Percentiles rank a stretch among this genome's conserved stretches.
Evolutionary conservation across 2,888 invertebrate species (phyloP).

Genomic region (Dolichopus griseipennis): DNA sequence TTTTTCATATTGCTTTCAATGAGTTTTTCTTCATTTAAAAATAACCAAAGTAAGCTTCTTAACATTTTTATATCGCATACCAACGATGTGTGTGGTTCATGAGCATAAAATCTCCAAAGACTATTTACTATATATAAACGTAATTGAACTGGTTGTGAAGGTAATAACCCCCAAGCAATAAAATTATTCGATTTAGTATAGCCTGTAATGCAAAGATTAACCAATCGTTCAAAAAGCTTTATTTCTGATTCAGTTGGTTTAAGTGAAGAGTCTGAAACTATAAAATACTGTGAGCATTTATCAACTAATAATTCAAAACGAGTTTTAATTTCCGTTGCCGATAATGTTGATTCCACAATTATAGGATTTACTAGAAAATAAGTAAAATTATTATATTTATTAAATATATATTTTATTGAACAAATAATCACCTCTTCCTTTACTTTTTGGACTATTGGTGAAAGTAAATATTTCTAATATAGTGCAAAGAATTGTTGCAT

Average conservation of each 20-base stretch:
- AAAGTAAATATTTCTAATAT: slow-evolving; percentile 34
- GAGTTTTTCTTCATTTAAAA: slow-evolving; percentile 32
- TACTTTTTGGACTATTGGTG: slow-evolving; percentile 22
- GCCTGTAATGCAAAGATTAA: slow-evolving; percentile 35
- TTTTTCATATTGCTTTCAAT: neutral
- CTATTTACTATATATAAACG: slow-evolving; percentile 37
- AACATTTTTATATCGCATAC: slow-evolving; percentile 41
- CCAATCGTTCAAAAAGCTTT: slow-evolving; percentile 36
- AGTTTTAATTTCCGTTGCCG: slow-evolving; percentile 34
- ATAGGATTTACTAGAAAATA: slow-evolving; percentile 19
- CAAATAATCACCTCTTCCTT: slow-evolving; percentile 26
- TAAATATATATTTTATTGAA: neutral
- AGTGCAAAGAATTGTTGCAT: slow-evolving; percentile 34
- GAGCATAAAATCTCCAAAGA: slow-evolving; percentile 32
- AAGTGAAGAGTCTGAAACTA: slow-evolving; percentile 30
- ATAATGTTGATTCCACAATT: slow-evolving; percentile 30
- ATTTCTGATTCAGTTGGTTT: slow-evolving; percentile 34
- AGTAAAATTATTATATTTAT: neutral
- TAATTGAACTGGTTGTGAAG: slow-evolving; percentile 34
- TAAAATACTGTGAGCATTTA: slow-evolving; percentile 40
- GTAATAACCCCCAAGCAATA: slow-evolving; percentile 42
- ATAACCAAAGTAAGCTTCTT: slow-evolving; percentile 37
- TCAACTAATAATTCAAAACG: slow-evolving; percentile 40
- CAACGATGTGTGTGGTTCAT: slow-evolving; percentile 32
- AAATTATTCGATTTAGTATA: slow-evolving; percentile 39